These are phyloP conservation scores for Micromys minutus DNA, from an alignment of 2,113 vertebrate species.

Conservation along the genomic window DNA sequence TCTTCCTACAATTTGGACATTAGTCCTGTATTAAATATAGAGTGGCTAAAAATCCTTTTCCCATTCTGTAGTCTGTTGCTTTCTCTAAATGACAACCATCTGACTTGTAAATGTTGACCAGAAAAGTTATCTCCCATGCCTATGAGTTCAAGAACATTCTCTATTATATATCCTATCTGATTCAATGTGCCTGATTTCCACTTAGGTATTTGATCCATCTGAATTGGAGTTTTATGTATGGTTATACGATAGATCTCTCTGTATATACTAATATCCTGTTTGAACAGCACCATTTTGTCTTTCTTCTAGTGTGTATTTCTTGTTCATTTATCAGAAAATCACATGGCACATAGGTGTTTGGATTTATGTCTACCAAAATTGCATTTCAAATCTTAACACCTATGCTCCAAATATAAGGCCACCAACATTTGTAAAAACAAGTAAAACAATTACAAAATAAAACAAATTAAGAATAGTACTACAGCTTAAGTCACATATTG, in stretches of 20 bases:
- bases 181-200: not conserved
- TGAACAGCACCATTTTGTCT: not conserved
- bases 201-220: not conserved
- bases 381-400: not conserved
- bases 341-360: not conserved
- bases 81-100: not conserved
- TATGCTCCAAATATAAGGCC: not conserved
- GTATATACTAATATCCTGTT: too few relatives aligned
- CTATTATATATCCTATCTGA: not conserved
- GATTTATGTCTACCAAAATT: not conserved
- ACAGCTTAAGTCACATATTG: not conserved
- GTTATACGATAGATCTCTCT: not conserved
- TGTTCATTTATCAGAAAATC: not conserved
- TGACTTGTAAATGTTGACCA: not conserved
- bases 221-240: not conserved
- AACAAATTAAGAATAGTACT: not conserved
- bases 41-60: not conserved
- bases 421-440: not conserved
- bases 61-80: not conserved
- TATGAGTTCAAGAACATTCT: not conserved
- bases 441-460: not conserved
- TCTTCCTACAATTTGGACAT: not conserved
- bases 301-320: not conserved
- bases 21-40: not conserved
- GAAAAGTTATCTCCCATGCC: not conserved